Base-by-base conservation (phyloP, 1,140 invertebrate genomes). In the Eciton burchellii region DNA sequence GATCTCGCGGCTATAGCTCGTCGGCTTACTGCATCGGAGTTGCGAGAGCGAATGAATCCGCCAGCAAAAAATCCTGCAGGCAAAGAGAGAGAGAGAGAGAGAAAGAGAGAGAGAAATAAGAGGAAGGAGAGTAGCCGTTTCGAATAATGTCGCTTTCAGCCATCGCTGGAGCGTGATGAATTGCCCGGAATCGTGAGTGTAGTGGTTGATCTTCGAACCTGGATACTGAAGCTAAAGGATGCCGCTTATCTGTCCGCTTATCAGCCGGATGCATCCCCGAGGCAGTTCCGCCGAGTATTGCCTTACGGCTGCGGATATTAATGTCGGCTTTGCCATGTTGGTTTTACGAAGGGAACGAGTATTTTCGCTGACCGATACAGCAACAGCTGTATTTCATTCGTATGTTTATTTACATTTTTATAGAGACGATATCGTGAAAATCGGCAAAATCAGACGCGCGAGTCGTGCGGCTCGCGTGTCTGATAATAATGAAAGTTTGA, bases 61-160 rank as follows among this genome's bases (percentile, higher is more conserved):
- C 35, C 19, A 6, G 21, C 41, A 66, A 83, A 66, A 41, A 59
- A 73, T 35, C 35, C 35, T 47, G 24, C 11, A 76, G 49, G 45
- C 5, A 12, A 41, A 65, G 43, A 35, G 43, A 24, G 26, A 24
- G 24, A 3, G 5, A 16, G 5, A 45, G 41, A 12, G 43, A 49
- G 59, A 19, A 12, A 49, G 19, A 9, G 21, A 4, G 21, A 35
- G 26, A 12, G 62, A 14, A 2, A 35, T n/a, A 29, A 21, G 5
- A 12, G 11, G 77, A 57, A 43, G 19, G 8, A 35, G 24, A 9
- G 12, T 0, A 45, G n/a, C 5, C 52, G 74, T 68, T 19, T 35
- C 29, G 49, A 79, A 35, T 79, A 79, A 70, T 70, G 63, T 70
- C 74, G 63, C 74, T 79, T 79, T 68, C 63, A 68, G 52, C 63